Base-by-base conservation (phyloP, 1,140 invertebrate species). In the Pseudachorutes palmiensis region DNA sequence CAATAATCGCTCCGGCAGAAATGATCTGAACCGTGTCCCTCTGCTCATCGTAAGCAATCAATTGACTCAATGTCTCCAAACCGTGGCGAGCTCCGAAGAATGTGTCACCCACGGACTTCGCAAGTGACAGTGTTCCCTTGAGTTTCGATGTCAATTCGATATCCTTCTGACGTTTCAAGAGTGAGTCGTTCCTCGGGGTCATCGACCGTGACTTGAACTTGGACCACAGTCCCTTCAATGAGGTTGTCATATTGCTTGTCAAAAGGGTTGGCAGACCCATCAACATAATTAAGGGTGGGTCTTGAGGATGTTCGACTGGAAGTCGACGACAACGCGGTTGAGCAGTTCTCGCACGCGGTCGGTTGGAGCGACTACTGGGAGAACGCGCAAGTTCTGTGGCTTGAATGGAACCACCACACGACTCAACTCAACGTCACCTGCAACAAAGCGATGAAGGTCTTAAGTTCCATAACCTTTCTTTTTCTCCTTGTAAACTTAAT, bases 31-130 rank as follows among this genome's bases (percentile, higher is more conserved):
- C 69, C 2, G 72, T 74, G 59, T 75, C 70, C 45, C 69, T 55
- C 59, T 73, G 72, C 26, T 71, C 72, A 67, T 75, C 70, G 48
- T 71, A 74, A 19, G 74, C 72, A 57, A 77, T 75, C 24, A 77
- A 71, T 65, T 77, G 76, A 49, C 69, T 71, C 14, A 77, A 68
- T 1, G 76, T 77, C 66, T 77, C 76, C 19, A 77, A 66, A 57
- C 74, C 76, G 62, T 77, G 75, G 24, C 76, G 72, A 16, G 76
- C 76, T 12, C 76, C 76, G 65, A 76, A 77, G 68, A 75, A 77
- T 1, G 74, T 76, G 30, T 71, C 66, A 26, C 75, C n/a, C 75
- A 51, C 69, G 61, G 9, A 77, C 70, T 30, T 73, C 68, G 16
- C 73, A 74, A 5, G 72, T 72, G 3, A 73, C 72, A 48, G 70